phyloP scores from a whole-genome alignment of 2,888 invertebrate species.

The Teleiodes luculella region DNA sequence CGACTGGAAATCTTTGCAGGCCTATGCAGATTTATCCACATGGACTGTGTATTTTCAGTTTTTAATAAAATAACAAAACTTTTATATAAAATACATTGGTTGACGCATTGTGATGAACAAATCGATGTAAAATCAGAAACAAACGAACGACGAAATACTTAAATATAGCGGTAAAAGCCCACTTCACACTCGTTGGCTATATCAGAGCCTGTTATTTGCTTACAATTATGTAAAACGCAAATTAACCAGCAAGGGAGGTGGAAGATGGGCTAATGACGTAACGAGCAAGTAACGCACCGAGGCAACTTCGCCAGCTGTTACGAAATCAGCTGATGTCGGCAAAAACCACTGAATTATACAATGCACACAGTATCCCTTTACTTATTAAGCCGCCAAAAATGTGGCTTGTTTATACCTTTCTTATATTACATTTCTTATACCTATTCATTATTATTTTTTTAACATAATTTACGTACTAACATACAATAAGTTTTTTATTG shows the following conservation, averaged over 20 bases:
- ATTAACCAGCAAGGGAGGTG: slow-evolving; percentile 4
- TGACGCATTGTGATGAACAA: too few species aligned
- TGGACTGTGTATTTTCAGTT: too few species aligned
- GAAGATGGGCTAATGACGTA: not conserved
- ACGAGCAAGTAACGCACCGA: slow-evolving; percentile 3
- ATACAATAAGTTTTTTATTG: too few species aligned
- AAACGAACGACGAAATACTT: not conserved
- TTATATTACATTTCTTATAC: too few species aligned
- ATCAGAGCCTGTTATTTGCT: not conserved
- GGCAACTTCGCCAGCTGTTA: not conserved
- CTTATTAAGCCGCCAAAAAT: not conserved
- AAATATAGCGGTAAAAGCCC: too few species aligned
- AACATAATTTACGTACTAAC: too few species aligned
- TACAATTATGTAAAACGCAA: slow-evolving; percentile 7
- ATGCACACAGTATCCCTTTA: not conserved
- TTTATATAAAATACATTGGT: too few species aligned
- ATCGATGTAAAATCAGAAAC: too few species aligned
- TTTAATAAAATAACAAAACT: too few species aligned
- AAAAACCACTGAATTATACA: slow-evolving; percentile 5
- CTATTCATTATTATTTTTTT: too few species aligned
- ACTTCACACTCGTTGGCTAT: not conserved
- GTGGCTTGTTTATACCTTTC: not conserved
- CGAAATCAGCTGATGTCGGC: not conserved
- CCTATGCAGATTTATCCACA: too few species aligned
- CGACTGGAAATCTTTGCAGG: too few species aligned